Base-by-base conservation (phyloP, 1,140 invertebrate genomes). In the Hylaeus volcanicus region DNA sequence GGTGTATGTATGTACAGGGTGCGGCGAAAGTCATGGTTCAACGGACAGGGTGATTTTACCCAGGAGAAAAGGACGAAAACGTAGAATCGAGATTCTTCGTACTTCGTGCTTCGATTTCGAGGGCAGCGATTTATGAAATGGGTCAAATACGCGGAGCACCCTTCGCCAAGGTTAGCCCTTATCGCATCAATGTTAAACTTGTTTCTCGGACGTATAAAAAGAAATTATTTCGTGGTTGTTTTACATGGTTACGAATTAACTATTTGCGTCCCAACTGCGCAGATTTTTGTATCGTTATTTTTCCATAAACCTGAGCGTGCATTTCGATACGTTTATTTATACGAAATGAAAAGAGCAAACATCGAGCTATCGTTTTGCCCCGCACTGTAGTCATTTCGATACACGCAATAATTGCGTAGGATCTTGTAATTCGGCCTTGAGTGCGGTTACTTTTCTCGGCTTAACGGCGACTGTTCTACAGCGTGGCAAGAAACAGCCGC, bases 1-100 rank as follows among this genome's bases (percentile, higher is more conserved):
- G 26, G 26, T 26, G 26, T 15, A 15, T 14, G 14, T 43, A 39
- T 71, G 63, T 79, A 73, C 51, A 73, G 70, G 61, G 60, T 56
- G 70, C 60, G 41, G 68, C 53, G 72, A 79, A 73, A 73, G 63
- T 73, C 61, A 41, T 64, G 60, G 53, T 51, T 51, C 39, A 71
- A 78, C n/a, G 45, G 12, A 39, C 39, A 60, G 41, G 41, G 37
- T 53, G 75, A 55, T 71, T 43, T 48, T 15, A 45, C n/a, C 51
- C 12, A 9, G 11, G 15, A 51, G 15, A 51, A 77, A 14, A n/a
- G 61, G 45, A 37, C 39, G 48, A 64, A 64, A 43, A 14, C 37
- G 39, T 41, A 43, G 45, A 48, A 48, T 58, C n/a, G 41, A 60
- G n/a, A 53, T 56, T 12, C 6, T 41, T 6, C 26, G 5, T 3